Evolutionary conservation across 1,140 invertebrate genomes (phyloP).

Genomic region (Colletes gigas): DNA sequence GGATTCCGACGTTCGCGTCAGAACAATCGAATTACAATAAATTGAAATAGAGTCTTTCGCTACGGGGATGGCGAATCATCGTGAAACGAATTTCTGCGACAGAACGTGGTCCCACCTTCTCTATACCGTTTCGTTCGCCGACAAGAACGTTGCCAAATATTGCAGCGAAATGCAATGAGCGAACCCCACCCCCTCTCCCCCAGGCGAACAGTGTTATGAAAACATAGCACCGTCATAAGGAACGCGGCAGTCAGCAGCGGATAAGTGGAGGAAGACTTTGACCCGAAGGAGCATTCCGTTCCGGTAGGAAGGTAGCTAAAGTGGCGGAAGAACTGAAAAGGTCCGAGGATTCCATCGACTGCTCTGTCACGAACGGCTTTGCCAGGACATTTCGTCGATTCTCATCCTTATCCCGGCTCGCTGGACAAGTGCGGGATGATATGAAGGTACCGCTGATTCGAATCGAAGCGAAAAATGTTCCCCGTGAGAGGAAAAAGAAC

Average conservation of each 20-base stretch:
- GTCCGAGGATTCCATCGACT: constrained; percentile 48
- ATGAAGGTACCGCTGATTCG: constrained; percentile 12
- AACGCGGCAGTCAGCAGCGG: background rate
- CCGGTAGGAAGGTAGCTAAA: constrained; percentile 16
- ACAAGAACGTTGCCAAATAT: too few species aligned
- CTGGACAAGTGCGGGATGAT: background rate
- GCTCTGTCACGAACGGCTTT: constrained; percentile 31
- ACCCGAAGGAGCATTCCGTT: constrained; percentile 29
- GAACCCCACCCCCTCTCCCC: too few species aligned
- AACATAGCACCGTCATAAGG: background rate
- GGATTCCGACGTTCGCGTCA: too few species aligned
- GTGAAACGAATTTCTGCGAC: too few species aligned
- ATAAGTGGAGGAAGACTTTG: constrained; percentile 11
- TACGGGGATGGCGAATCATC: too few species aligned
- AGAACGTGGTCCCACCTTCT: too few species aligned
- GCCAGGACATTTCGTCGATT: constrained; percentile 18
- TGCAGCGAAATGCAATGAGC: too few species aligned
- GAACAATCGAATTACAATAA: too few species aligned
- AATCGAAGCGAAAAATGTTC: constrained; percentile 11
- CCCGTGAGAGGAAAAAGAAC: background rate
- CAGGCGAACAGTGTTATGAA: background rate
- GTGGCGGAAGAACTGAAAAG: background rate
- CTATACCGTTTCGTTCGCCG: too few species aligned
- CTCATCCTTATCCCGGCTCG: constrained; percentile 25
- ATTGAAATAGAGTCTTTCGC: too few species aligned